Base-by-base conservation (phyloP, 2,888 invertebrate species). In the Automeris io region DNA sequence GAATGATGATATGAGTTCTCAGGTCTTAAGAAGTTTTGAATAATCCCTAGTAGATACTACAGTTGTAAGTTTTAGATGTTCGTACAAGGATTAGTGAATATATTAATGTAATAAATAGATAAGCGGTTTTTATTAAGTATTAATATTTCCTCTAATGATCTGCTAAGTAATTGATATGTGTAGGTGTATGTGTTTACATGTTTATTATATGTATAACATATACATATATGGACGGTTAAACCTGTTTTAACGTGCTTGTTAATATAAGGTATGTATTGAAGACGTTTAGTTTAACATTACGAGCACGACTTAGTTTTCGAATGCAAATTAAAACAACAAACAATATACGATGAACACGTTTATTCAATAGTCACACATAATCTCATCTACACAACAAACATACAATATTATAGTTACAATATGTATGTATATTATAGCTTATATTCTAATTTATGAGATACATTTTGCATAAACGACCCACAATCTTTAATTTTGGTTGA, bases 281-380 rank as follows among this genome's bases (percentile, higher is more conserved):
- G 6, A 21, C 18, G 18, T 29, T 5, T 13, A 29, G n/a, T 13
- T 39, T 39, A 39, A 39, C 26, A 26, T 26, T 39, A 26, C 26
- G 11, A 22, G 13, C 35, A 42, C 33, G 39, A 35, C 36, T 18
- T 23, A 12, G 11, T 40, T 31, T 24, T 35, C 35, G 37, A 8
- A 22, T 33, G 23, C 29, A 35, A 39, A 33, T 34, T 69, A 69
- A 69, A 76, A 75, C 48, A 45, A 58, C 63, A 76, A 71, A 76
- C 64, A 72, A 41, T 39, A 57, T 79, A 66, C 64, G 70, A 70
- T 72, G 79, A 75, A 75, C 79, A 80, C 74, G 72, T 83, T 83
- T 86, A 83, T 82, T 81, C 70, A 61, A 51, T 62, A 69, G 65
- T 61, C 59, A 70, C 57, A 60, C 57, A 54, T 65, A 55, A 55